Percentiles rank a stretch among this genome's conserved stretches.
These are phyloP conservation scores for Ardeotis arabs DNA, from an alignment of 2,113 vertebrate species.

Conservation along the genomic window DNA sequence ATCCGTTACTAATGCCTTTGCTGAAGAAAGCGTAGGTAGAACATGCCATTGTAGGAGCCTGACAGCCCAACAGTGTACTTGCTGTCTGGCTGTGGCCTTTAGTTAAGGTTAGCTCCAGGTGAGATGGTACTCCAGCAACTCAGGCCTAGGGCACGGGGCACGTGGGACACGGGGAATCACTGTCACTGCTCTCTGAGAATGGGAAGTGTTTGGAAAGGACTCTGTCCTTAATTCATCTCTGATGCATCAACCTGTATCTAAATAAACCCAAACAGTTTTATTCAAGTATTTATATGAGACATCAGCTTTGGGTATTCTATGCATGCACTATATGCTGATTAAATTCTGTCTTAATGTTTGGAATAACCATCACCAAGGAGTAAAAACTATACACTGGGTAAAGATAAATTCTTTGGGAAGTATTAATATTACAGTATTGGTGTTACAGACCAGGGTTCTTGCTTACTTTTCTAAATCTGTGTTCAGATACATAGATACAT, in stretches of 20 bases:
- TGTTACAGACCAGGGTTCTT: background rate
- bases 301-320: background rate
- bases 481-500: background rate
- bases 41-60: background rate
- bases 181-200: background rate
- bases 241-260: background rate
- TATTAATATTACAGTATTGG: background rate
- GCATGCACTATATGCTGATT: background rate
- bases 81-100: background rate
- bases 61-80: background rate
- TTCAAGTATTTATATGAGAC: background rate
- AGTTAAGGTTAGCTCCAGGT: background rate
- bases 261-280: background rate
- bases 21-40: background rate
- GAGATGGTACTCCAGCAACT: background rate
- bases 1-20: background rate
- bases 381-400: background rate
- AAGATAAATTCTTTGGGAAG: background rate
- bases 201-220: background rate
- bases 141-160: background rate
- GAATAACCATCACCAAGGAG: background rate
- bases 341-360: background rate
- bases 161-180: rapidly evolving
- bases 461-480: background rate
- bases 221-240: background rate